Percentiles rank a stretch among this genome's conserved stretches.
phyloP scores from a whole-genome alignment of 2,113 vertebrate species.

The Colinus virginianus region DNA sequence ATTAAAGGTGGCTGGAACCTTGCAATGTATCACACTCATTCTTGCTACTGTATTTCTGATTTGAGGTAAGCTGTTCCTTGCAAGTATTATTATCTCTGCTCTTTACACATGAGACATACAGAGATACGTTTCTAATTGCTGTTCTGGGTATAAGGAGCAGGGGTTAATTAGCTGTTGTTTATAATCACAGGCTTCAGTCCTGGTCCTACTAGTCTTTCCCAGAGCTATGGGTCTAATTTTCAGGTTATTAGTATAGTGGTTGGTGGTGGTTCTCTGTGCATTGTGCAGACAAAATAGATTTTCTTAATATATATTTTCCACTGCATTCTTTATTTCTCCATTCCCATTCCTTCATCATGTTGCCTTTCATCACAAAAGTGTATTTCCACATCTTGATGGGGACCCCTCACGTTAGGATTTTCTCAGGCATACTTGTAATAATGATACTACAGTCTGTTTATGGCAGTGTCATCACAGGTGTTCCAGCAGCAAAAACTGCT shows the following conservation, averaged over 20 bases:
- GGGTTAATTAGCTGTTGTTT: constrained; percentile 29
- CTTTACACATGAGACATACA: not conserved
- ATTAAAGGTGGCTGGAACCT: not conserved
- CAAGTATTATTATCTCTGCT: not conserved
- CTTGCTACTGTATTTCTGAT: not conserved
- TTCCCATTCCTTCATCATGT: not conserved
- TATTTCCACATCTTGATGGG: not conserved
- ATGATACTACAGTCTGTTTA: not conserved
- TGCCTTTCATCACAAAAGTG: not conserved
- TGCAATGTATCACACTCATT: not conserved
- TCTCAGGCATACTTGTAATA: not conserved
- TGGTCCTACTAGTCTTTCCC: not conserved
- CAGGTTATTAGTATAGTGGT: not conserved
- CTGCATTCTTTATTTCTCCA: not conserved
- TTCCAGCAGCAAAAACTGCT: not conserved
- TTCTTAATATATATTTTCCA: not conserved
- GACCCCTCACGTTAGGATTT: not conserved
- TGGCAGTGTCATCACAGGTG: not conserved
- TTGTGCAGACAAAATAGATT: not conserved
- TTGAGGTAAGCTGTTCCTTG: not conserved
- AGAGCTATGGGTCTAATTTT: not conserved
- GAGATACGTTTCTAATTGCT: not conserved
- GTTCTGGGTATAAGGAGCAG: not conserved
- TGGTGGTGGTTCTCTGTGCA: not conserved
- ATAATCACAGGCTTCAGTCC: not conserved